These are phyloP conservation scores for Nephrotoma appendiculata DNA, from an alignment of 2,888 invertebrate genomes.

Conservation along the genomic window DNA sequence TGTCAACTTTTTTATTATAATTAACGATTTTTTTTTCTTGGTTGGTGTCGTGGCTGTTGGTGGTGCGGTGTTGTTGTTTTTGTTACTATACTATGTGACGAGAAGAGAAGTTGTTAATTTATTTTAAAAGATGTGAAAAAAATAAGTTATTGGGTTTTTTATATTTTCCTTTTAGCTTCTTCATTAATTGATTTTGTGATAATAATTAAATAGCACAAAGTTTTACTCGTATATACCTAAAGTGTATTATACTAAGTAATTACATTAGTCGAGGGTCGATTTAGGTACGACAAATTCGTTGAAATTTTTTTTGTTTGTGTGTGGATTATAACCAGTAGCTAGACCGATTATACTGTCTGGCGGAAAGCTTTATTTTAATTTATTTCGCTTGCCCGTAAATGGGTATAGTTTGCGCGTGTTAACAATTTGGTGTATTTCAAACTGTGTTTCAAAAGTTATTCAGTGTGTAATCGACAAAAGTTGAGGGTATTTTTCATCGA, in stretches of 20 bases:
- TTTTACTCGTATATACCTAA: not conserved
- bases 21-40: not conserved
- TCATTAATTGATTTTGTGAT: not conserved
- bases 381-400: no score
- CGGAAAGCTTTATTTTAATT: no score
- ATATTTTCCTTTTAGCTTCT: not conserved
- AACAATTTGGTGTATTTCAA: no score
- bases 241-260: not conserved
- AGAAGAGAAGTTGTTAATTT: not conserved
- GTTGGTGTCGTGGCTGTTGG: not conserved
- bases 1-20: not conserved
- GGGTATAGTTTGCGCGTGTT: no score
- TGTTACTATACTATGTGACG: not conserved
- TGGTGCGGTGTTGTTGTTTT: not conserved
- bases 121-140: not conserved
- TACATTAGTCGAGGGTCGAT: not conserved
- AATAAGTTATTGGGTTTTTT: not conserved
- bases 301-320: no score
- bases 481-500: no score
- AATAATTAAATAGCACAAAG: not conserved
- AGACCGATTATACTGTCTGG: no score
- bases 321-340: no score
- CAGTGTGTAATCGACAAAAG: no score
- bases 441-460: no score
- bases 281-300: no score